These are phyloP conservation scores for Eupeodes latifasciatus DNA, from an alignment of 2,888 invertebrate genomes.

Conservation along the genomic window DNA sequence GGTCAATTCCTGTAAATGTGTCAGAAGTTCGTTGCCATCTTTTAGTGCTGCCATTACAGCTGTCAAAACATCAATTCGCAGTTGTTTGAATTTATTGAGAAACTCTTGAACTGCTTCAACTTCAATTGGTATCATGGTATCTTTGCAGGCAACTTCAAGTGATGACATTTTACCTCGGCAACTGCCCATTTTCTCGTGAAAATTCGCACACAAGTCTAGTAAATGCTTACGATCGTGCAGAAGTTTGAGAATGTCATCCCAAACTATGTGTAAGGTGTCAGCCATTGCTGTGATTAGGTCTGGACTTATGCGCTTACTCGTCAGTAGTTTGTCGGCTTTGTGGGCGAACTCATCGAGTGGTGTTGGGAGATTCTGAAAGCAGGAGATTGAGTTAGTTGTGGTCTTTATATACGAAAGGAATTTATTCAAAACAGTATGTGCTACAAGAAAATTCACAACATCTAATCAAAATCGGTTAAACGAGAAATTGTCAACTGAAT, in stretches of 20 bases:
- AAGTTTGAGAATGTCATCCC: constrained; percentile 93
- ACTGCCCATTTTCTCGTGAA: constrained; percentile 89
- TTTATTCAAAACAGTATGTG: constrained; percentile 14
- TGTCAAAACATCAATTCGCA: constrained; percentile 89
- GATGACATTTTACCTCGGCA: constrained; percentile 89
- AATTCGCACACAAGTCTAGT: constrained; percentile 91
- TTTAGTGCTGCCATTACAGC: constrained; percentile 92
- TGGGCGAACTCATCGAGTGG: constrained; percentile 94
- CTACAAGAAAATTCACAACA: not conserved
- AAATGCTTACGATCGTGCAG: constrained; percentile 91
- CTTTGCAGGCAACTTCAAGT: constrained; percentile 89
- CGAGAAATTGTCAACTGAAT: too few species aligned
- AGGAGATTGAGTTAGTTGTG: constrained; percentile 21
- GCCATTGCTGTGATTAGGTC: constrained; percentile 96
- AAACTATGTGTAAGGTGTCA: constrained; percentile 89
- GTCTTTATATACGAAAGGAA: not conserved
- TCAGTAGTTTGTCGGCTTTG: constrained; percentile 93
- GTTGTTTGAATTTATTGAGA: constrained; percentile 89
- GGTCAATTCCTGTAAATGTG: constrained; percentile 90
- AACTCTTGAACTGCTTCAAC: constrained; percentile 89
- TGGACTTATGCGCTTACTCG: constrained; percentile 89
- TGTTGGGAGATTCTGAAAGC: constrained; percentile 91
- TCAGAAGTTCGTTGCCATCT: constrained; percentile 90
- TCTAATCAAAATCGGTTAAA: too few species aligned
- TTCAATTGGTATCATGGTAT: constrained; percentile 88